A percentile compares a stretch with the other conserved stretches of the same genome.
Evolutionary conservation across 2,888 invertebrate genomes (phyloP).

Genomic region (Trichogramma dendrolimi): DNA sequence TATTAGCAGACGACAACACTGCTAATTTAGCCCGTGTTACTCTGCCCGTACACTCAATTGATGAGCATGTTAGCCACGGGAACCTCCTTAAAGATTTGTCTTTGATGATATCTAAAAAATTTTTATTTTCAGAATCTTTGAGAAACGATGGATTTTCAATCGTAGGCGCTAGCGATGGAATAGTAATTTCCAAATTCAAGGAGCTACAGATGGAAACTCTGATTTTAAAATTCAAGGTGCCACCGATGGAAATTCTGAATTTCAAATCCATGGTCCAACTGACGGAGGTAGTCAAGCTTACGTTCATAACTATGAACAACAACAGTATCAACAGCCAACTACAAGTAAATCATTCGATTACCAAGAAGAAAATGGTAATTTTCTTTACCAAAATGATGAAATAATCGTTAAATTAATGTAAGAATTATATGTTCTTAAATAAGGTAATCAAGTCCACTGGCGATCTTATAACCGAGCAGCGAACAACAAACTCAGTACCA

Average conservation of each 20-base stretch:
- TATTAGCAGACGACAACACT: no score
- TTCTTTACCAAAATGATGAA: neutral
- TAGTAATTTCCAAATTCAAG: conserved; percentile 42
- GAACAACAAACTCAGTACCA: neutral
- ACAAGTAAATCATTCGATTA: conserved; percentile 40
- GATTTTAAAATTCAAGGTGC: conserved; percentile 46
- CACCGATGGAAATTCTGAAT: conserved; percentile 38
- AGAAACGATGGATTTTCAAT: conserved; percentile 36
- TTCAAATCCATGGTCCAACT: conserved; percentile 40
- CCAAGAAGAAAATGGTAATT: conserved; percentile 43
- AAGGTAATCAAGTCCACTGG: conserved; percentile 47
- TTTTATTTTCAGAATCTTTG: conserved; percentile 33
- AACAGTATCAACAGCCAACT: conserved; percentile 19
- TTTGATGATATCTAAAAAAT: neutral
- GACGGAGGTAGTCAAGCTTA: conserved; percentile 39
- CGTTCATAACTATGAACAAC: conserved; percentile 32
- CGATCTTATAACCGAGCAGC: conserved; percentile 37
- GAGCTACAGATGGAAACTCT: conserved; percentile 43
- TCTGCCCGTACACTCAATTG: no score
- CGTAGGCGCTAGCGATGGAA: conserved; percentile 42
- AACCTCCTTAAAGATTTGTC: no score
- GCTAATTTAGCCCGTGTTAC: no score
- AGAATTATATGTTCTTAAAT: neutral
- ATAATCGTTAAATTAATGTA: neutral
- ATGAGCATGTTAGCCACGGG: no score